These are phyloP conservation scores for Periplaneta americana DNA, from an alignment of 1,140 invertebrate species.

Conservation along the genomic window DNA sequence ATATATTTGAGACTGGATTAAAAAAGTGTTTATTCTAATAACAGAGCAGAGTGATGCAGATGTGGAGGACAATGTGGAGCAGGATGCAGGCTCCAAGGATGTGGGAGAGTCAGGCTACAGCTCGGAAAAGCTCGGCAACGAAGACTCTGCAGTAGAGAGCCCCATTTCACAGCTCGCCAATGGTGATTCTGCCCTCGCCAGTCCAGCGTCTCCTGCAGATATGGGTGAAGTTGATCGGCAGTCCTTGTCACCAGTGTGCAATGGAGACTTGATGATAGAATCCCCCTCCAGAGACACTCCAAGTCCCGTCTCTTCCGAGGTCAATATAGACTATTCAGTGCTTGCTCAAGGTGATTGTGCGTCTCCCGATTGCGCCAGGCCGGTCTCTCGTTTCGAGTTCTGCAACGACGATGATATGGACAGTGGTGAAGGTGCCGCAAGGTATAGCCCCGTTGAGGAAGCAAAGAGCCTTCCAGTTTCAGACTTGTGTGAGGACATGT, in stretches of 20 bases:
- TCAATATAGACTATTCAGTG: background rate
- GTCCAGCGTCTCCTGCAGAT: conserved; percentile 30
- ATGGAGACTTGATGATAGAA: no score
- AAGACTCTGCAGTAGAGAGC: conserved; percentile 24
- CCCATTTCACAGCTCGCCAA: conserved; percentile 7
- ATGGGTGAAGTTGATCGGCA: no score
- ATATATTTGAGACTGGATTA: no score
- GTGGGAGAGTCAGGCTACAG: conserved; percentile 63
- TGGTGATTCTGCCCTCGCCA: conserved; percentile 28
- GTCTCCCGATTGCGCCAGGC: conserved; percentile 39
- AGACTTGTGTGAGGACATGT: background rate
- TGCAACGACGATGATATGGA: background rate
- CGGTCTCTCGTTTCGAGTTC: conserved; percentile 39
- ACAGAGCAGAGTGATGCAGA: conserved; percentile 62
- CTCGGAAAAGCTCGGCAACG: conserved; percentile 50
- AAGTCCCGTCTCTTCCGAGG: conserved; percentile 21
- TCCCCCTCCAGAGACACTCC: background rate
- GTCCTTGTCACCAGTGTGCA: background rate
- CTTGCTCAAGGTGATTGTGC: background rate
- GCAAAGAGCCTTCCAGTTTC: background rate
- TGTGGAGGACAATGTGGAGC: conserved; percentile 71
- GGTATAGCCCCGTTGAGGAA: background rate
- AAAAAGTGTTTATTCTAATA: no score
- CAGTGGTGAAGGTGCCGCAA: conserved; percentile 17
- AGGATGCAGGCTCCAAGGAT: conserved; percentile 36